Conservation (phyloP, 1,140 invertebrate genomes). For the Sminthurides bifidus region DNA sequence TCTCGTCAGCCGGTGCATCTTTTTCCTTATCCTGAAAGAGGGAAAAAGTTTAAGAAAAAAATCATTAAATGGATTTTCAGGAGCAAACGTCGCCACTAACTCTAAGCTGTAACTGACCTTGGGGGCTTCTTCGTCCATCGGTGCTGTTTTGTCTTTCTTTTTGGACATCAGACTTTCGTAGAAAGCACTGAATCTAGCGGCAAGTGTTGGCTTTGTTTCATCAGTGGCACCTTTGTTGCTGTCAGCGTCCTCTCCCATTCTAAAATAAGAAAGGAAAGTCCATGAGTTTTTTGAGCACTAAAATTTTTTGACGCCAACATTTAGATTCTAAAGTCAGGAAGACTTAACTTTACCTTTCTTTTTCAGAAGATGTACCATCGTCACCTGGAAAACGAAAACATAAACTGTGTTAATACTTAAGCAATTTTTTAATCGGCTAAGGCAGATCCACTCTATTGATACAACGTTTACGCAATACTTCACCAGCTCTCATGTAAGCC, state of each 20-base stretch:
- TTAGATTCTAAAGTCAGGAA: not conserved
- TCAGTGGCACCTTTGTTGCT: constrained; percentile 18
- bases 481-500: too few relatives aligned
- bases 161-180: constrained; percentile 29
- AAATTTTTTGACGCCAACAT: not conserved
- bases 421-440: too few relatives aligned
- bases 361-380: constrained; percentile 32
- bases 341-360: constrained; percentile 23
- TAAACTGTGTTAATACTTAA: too few relatives aligned
- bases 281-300: not conserved
- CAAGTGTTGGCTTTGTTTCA: constrained; percentile 16
- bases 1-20: constrained; percentile 4
- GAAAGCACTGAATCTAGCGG: constrained; percentile 27
- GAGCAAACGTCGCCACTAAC: not conserved
- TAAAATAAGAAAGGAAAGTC: constrained; percentile 6
- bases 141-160: constrained; percentile 28
- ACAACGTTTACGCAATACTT: too few relatives aligned
- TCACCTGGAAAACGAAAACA: constrained; percentile 22
- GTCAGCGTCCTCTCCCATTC: constrained; percentile 26
- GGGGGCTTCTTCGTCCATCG: constrained; percentile 25
- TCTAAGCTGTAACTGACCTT: constrained; percentile 7
- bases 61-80: not conserved
- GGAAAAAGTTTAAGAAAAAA: not conserved
- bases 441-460: too few relatives aligned
- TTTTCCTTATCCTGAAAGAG: constrained; percentile 17